These are phyloP conservation scores for Psittacus erithacus DNA, from an alignment of 2,113 vertebrate genomes.

Conservation along the genomic window DNA sequence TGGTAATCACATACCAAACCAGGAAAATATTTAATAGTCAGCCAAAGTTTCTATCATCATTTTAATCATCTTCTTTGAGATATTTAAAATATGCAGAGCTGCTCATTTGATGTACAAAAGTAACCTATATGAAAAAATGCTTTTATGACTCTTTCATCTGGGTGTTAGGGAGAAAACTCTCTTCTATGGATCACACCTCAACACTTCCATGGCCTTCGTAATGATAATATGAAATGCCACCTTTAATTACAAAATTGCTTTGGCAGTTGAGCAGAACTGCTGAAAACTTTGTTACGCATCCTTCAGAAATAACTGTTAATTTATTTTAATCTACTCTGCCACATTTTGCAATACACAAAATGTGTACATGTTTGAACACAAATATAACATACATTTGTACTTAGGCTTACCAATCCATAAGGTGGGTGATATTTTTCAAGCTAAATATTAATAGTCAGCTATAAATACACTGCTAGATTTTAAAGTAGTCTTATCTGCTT, in stretches of 20 bases:
- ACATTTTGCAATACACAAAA: neutral
- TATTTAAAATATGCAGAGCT: neutral
- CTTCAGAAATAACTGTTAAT: conserved; percentile 6
- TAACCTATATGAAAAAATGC: neutral
- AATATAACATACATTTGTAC: neutral
- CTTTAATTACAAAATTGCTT: neutral
- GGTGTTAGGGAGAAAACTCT: neutral
- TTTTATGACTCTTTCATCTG: neutral
- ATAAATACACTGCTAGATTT: neutral
- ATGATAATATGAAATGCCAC: neutral
- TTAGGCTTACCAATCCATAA: neutral
- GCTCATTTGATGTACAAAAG: neutral
- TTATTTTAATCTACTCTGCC: neutral
- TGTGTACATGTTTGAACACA: neutral
- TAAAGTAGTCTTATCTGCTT: neutral
- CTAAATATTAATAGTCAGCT: neutral
- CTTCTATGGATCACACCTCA: neutral
- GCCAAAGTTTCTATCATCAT: neutral
- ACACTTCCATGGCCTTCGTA: neutral
- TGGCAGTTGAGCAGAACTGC: neutral
- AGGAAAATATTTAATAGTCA: neutral
- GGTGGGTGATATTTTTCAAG: neutral
- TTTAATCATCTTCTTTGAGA: neutral
- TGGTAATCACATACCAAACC: neutral
- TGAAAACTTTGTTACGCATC: neutral